Evolutionary conservation across 2,797 vertebrate species (phyloP).

Genomic region (Meriones psammophilus): DNA sequence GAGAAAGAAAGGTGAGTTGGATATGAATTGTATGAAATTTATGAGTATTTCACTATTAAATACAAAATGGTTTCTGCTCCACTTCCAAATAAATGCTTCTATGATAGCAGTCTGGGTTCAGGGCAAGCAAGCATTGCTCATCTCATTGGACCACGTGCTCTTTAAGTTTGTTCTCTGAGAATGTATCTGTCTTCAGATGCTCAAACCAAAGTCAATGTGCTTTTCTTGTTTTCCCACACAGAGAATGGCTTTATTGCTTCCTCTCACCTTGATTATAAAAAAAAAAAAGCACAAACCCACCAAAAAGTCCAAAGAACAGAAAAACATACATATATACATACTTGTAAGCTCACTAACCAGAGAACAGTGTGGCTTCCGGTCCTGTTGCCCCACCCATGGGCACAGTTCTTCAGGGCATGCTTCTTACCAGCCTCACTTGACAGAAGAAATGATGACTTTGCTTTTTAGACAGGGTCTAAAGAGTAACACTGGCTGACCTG

Average conservation of each 20-base stretch:
- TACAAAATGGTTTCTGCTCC: not conserved
- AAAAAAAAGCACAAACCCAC: not conserved
- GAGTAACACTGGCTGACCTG: not conserved
- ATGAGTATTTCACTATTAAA: not conserved
- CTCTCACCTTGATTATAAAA: constrained; percentile 2
- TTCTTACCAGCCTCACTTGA: not conserved
- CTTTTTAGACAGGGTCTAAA: not conserved
- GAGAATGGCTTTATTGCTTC: not conserved
- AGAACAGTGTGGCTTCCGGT: constrained; percentile 16
- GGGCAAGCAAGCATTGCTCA: constrained; percentile 11
- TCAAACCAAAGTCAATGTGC: not conserved
- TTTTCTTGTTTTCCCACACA: not conserved
- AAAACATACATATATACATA: not conserved
- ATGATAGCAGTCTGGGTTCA: not conserved
- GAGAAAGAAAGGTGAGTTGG: not conserved
- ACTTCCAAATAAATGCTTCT: constrained; percentile 17
- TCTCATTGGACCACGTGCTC: not conserved
- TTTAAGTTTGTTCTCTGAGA: constrained; percentile 58
- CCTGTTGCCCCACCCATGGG: not conserved
- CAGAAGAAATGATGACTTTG: not conserved
- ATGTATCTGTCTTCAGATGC: not conserved
- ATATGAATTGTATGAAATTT: not conserved
- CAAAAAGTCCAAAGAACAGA: constrained; percentile 22
- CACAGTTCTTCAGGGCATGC: not conserved
- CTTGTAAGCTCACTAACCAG: not conserved